Evolutionary conservation across 2,797 vertebrate species (phyloP), one percentile per base, ranked within the genome.

Genomic region (Rallus crepitans): DNA sequence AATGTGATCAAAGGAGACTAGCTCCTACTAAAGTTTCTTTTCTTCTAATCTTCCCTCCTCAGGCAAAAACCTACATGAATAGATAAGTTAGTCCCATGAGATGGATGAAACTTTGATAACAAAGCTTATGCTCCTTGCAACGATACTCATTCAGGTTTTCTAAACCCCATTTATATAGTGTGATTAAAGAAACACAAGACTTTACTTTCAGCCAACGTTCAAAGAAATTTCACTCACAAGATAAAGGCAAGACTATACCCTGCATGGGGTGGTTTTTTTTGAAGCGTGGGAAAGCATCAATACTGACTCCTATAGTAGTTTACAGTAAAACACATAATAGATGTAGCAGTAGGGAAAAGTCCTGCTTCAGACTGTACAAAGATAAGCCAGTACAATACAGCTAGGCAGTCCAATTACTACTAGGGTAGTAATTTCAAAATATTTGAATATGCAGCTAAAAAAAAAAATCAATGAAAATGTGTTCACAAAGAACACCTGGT

Each of bases 1-100:
- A 73, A 69, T 2, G 14, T 71, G 93, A 96, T 95, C 90, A 96
- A 97, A 96, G 78, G 19, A 85, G 27, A 37, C 60, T 15, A 66
- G 64, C 40, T 89, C 35, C 56, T 60, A 42, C 45, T 80, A 90
- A 87, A 39, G 28, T 90, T 84, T 72, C 82, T 92, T 89, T 87
- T 64, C 82, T 89, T 90, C 95, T 92, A 61, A 96, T 92, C 87
- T 76, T 94, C 30, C 53, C 30, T 84, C 96, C 78, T 93, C 88
- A 61, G 96, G 94, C 96, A 89, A 93, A 95, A 97, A 70, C 68
- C 86, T 87, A 75, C 71, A 68, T 89, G 81, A 96, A 94, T 17
- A 93, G 90, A 80, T 82, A 87, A 95, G 50, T 80, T 30, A 61
- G 45, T 85, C 90, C 78, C 81, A 82, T 8, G 81, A 94, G 96